Conservation (phyloP, 2,113 vertebrate species). For the Leptobrachium leishanense region DNA sequence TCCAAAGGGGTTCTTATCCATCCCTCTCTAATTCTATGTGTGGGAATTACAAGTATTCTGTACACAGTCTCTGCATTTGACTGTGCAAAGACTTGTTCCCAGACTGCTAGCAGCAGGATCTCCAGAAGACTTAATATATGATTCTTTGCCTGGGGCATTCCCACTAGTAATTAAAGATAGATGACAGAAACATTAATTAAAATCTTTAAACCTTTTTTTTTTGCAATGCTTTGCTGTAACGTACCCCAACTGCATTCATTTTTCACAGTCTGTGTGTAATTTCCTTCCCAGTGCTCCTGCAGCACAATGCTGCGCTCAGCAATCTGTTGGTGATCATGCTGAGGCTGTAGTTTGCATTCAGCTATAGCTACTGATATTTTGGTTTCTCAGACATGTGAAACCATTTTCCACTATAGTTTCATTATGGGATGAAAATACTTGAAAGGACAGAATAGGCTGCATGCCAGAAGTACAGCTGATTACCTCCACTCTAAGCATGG, state of each 20-base stretch:
- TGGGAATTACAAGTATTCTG: too few species aligned
- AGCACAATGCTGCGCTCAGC: neutral
- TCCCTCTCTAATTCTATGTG: too few species aligned
- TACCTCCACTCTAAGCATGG: neutral
- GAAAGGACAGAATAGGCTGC: neutral
- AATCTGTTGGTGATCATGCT: neutral
- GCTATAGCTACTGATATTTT: neutral
- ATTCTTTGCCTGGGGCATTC: too few species aligned
- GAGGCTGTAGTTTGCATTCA: neutral
- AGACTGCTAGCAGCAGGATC: too few species aligned
- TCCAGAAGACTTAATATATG: too few species aligned
- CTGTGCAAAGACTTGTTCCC: too few species aligned
- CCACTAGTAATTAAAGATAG: too few species aligned
- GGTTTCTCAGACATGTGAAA: neutral
- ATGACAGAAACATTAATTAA: too few species aligned
- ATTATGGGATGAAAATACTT: neutral
- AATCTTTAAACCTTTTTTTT: neutral
- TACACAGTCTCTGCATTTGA: too few species aligned
- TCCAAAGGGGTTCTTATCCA: too few species aligned
- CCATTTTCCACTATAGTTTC: neutral
- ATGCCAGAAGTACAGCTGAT: neutral
- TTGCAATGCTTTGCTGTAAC: neutral
- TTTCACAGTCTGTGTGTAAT: neutral
- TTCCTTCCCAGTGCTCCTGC: neutral
- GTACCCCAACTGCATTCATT: neutral